These are phyloP conservation scores for Gonocerus acuteangulatus DNA, from an alignment of 2,888 invertebrate genomes.

Conservation along the genomic window DNA sequence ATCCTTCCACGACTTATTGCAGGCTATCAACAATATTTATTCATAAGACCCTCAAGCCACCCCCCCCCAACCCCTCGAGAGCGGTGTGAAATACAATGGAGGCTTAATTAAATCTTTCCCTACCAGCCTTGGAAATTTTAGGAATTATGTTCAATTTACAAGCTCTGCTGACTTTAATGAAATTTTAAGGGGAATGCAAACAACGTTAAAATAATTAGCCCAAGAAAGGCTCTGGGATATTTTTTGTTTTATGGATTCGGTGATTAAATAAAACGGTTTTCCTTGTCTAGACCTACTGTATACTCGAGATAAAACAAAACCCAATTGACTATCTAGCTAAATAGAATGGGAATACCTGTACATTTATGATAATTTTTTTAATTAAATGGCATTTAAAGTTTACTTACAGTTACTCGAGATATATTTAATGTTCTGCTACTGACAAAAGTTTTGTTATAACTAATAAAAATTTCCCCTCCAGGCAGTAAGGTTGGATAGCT, in stretches of 20 bases:
- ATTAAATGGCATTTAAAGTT: too few species aligned
- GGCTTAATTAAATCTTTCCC: background rate
- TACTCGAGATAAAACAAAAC: too few species aligned
- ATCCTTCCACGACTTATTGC: background rate
- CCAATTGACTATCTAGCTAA: too few species aligned
- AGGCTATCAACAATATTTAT: background rate
- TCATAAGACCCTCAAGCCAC: background rate
- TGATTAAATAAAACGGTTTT: background rate
- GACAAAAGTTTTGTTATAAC: too few species aligned
- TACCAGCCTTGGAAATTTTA: background rate
- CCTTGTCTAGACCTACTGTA: background rate
- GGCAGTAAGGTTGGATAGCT: too few species aligned
- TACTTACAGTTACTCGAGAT: too few species aligned
- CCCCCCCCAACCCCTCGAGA: background rate
- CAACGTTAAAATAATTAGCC: background rate
- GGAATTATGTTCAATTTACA: constrained; percentile 1
- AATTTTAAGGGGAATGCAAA: background rate
- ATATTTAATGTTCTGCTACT: too few species aligned
- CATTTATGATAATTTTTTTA: too few species aligned
- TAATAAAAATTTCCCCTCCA: too few species aligned
- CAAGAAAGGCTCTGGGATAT: background rate
- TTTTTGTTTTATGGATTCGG: background rate
- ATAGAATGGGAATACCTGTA: too few species aligned
- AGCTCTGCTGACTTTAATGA: background rate
- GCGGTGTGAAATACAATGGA: background rate